Conservation (phyloP, 2,797 vertebrate genomes). For the Sylvilagus floridanus region DNA sequence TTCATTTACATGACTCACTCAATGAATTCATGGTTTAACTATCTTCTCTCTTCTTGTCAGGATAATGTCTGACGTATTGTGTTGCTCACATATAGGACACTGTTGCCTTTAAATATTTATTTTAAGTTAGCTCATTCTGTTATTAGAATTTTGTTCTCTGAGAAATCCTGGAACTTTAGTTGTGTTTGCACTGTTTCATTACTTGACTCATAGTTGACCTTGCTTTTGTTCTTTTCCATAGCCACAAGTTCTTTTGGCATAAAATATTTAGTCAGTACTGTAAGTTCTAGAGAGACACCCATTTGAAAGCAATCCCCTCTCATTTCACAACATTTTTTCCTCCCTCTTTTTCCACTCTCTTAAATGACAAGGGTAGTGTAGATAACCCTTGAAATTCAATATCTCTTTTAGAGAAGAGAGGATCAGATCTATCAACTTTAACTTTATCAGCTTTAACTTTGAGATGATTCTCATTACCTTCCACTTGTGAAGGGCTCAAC, state of each 20-base stretch:
- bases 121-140: conserved; percentile 46
- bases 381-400: conserved; percentile 5
- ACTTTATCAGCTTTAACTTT: background rate
- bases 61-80: background rate
- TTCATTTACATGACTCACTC: conserved; percentile 26
- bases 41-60: background rate
- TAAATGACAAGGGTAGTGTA: background rate
- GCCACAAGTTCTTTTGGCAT: background rate
- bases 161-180: background rate
- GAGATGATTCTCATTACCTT: conserved; percentile 79
- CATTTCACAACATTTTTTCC: background rate
- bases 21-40: background rate
- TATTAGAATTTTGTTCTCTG: background rate
- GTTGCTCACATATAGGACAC: background rate
- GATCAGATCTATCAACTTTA: background rate
- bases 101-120: conserved; percentile 37
- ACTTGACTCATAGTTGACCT: conserved; percentile 22
- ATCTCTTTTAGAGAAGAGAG: conserved; percentile 1
- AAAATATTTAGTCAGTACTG: conserved; percentile 19
- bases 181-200: background rate
- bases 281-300: background rate
- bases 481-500: conserved; percentile 73
- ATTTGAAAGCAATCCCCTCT: conserved; percentile 15
- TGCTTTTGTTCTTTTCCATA: background rate
- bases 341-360: background rate